phyloP scores from a whole-genome alignment of 2,888 invertebrate genomes.

The Drosophila paramelanica region DNA sequence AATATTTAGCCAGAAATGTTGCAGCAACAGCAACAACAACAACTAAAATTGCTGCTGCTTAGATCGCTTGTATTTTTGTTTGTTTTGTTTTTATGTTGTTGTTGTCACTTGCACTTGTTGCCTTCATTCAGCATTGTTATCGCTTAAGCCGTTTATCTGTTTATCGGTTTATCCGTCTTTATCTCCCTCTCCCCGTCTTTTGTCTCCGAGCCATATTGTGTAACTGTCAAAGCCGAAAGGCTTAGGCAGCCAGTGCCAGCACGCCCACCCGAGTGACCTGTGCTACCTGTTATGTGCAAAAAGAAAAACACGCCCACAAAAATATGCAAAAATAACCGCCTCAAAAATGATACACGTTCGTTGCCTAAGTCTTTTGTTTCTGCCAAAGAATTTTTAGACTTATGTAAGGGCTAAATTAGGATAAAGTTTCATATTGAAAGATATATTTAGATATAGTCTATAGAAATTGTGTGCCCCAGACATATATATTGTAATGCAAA shows the following conservation, averaged over 20 bases:
- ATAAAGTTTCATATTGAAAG: too few relatives aligned
- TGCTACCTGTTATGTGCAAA: constrained; percentile 49
- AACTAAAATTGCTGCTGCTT: constrained; percentile 5
- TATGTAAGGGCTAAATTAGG: not conserved
- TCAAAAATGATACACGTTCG: constrained; percentile 34
- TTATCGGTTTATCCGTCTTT: constrained; percentile 2
- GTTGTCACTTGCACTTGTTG: constrained; percentile 75
- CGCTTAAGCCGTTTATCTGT: constrained; percentile 35
- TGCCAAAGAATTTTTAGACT: not conserved
- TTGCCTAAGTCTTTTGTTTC: constrained; percentile 24
- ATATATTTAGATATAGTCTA: too few relatives aligned
- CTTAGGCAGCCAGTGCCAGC: constrained; percentile 31
- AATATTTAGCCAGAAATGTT: constrained; percentile 55
- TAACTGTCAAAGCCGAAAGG: constrained; percentile 41
- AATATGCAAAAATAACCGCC: constrained; percentile 34
- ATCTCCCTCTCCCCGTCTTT: constrained; percentile 5
- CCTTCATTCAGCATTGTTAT: constrained; percentile 45
- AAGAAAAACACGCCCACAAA: constrained; percentile 27
- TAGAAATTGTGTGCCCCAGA: too few relatives aligned
- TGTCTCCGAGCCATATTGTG: constrained; percentile 51
- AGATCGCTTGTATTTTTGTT: not conserved
- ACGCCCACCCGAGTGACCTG: constrained; percentile 38
- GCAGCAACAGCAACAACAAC: constrained; percentile 13
- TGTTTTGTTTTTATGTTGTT: constrained; percentile 15
- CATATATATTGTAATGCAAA: too few relatives aligned